Conservation (phyloP, 2,888 invertebrate genomes). For the Mythimna pallens region DNA sequence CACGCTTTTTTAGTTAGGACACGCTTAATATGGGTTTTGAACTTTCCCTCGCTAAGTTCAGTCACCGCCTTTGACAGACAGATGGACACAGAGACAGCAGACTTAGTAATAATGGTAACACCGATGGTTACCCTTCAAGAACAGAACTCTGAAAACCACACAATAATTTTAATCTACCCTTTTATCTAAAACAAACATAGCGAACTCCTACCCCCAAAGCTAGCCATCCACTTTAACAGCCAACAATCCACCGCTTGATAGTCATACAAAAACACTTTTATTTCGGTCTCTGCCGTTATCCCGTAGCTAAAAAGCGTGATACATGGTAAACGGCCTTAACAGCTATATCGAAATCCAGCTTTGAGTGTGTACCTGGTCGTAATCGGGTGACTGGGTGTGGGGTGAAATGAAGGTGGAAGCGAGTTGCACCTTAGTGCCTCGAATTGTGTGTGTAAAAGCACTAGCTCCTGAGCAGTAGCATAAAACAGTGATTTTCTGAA, state of each 20-base stretch:
- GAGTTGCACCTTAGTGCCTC: constrained; percentile 9
- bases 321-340: constrained; percentile 80
- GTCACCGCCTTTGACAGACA: too few species aligned
- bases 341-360: constrained; percentile 84
- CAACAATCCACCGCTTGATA: constrained; percentile 58
- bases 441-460: too few species aligned
- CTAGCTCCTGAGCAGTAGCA: too few species aligned
- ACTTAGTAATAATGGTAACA: too few species aligned
- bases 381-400: constrained; percentile 72
- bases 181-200: constrained; percentile 37
- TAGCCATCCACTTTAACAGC: constrained; percentile 61
- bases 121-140: too few species aligned
- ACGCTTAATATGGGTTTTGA: too few species aligned
- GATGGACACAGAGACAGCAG: too few species aligned
- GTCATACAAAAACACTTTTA: constrained; percentile 72
- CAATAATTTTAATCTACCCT: constrained; percentile 39
- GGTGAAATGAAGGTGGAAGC: constrained; percentile 54
- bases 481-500: too few species aligned
- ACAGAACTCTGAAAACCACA: not conserved
- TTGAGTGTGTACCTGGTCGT: constrained; percentile 83
- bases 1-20: too few species aligned
- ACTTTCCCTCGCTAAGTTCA: too few species aligned
- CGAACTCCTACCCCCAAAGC: constrained; percentile 33
- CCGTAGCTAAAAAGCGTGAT: constrained; percentile 70
- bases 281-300: constrained; percentile 72